A percentile compares a stretch with the other conserved stretches of the same genome.
These are phyloP conservation scores for Drosophila lacertosa DNA, from an alignment of 1,140 invertebrate species.

Conservation along the genomic window DNA sequence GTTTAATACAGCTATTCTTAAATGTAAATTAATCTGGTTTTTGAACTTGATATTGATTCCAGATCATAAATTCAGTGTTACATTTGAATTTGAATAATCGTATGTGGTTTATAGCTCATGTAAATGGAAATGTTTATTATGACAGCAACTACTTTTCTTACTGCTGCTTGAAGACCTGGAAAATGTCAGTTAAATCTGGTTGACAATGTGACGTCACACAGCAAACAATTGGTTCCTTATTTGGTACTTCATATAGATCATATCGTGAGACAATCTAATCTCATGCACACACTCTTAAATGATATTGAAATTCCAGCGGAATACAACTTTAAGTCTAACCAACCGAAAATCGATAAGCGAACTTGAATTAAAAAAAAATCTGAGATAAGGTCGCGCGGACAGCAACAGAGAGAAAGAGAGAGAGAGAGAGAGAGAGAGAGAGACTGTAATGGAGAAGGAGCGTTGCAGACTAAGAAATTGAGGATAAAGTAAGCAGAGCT, in stretches of 20 bases:
- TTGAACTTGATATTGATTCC: too few species aligned
- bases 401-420: neutral
- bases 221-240: slow-evolving; percentile 1
- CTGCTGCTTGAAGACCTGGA: neutral
- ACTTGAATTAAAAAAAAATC: slow-evolving; percentile 9
- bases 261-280: slow-evolving; percentile 20
- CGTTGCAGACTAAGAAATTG: slow-evolving; percentile 5
- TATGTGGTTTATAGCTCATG: too few species aligned
- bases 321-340: neutral
- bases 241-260: slow-evolving; percentile 7
- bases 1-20: neutral
- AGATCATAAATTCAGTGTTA: too few species aligned
- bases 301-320: neutral
- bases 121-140: too few species aligned
- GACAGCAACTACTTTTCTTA: neutral
- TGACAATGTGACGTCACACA: neutral
- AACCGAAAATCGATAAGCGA: slow-evolving; percentile 4
- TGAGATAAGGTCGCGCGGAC: neutral
- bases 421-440: neutral
- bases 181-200: slow-evolving; percentile 13
- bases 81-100: too few species aligned
- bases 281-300: slow-evolving; percentile 6
- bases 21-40: too few species aligned
- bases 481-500: slow-evolving; percentile 12
- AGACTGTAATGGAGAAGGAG: neutral